These are phyloP conservation scores for Drosophila lowei DNA, from an alignment of 1,140 invertebrate species.

Conservation along the genomic window DNA sequence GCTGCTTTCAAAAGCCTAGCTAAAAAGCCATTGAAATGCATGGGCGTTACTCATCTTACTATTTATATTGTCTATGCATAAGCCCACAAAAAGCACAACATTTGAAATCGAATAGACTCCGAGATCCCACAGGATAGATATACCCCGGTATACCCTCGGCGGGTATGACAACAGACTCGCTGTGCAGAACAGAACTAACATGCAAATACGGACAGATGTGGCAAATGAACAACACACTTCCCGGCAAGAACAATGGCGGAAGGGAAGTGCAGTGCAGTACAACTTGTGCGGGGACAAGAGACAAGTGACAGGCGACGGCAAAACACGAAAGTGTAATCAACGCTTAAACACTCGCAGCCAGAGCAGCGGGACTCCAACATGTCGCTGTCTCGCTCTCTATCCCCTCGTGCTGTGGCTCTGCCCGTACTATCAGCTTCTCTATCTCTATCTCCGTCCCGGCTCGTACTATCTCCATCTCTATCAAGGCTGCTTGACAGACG, in stretches of 20 bases:
- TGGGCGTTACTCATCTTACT: too few relatives aligned
- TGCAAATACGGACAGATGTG: slow-evolving; percentile 54
- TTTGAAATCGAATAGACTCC: too few relatives aligned
- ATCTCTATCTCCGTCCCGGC: too few relatives aligned
- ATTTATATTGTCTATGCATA: too few relatives aligned
- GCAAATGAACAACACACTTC: slow-evolving; percentile 50
- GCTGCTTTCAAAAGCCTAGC: too few relatives aligned
- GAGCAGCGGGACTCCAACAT: slow-evolving; percentile 60
- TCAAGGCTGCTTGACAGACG: not conserved
- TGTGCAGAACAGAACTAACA: slow-evolving; percentile 43
- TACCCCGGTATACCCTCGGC: not conserved
- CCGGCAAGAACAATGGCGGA: slow-evolving; percentile 34
- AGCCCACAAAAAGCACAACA: too few relatives aligned
- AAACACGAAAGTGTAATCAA: slow-evolving; percentile 81
- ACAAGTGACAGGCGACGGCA: slow-evolving; percentile 66
- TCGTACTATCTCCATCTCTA: not conserved
- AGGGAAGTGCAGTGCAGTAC: slow-evolving; percentile 25
- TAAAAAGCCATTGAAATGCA: too few relatives aligned
- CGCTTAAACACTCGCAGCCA: slow-evolving; percentile 76
- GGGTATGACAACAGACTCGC: slow-evolving; percentile 35
- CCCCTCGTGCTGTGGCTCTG: too few relatives aligned
- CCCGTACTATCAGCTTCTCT: too few relatives aligned
- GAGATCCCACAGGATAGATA: too few relatives aligned
- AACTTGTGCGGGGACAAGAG: slow-evolving; percentile 55
- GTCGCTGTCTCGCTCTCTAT: slow-evolving; percentile 30